Conservation (phyloP, 2,113 vertebrate species). For the Brachyhypopomus gauderio region DNA sequence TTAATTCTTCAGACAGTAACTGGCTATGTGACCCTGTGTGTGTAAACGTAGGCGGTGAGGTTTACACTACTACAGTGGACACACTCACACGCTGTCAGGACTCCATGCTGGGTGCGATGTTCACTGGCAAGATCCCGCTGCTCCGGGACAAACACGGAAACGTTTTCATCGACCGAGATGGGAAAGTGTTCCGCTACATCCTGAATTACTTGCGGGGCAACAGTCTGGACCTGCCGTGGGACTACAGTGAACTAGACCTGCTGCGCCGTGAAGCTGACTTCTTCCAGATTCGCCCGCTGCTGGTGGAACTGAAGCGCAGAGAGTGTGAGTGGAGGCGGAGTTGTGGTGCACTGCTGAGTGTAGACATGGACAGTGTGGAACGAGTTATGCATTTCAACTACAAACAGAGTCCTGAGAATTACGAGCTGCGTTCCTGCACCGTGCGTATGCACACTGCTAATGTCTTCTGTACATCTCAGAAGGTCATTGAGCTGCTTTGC, state of each 20-base stretch:
- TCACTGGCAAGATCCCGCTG: conserved; percentile 68
- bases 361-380: conserved; percentile 69
- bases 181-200: conserved; percentile 79
- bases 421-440: conserved; percentile 74
- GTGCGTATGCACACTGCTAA: conserved; percentile 73
- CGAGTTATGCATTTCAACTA: conserved; percentile 80
- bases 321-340: conserved; percentile 49
- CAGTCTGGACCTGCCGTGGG: conserved; percentile 75
- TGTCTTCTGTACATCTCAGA: conserved; percentile 78
- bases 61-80: conserved; percentile 79
- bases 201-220: conserved; percentile 80
- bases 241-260: conserved; percentile 73
- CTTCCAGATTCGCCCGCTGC: conserved; percentile 80
- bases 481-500: conserved; percentile 69
- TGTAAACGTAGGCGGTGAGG: conserved; percentile 79
- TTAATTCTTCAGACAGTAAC: conserved; percentile 58
- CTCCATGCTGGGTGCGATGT: conserved; percentile 85
- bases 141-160: conserved; percentile 68
- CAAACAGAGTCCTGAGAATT: conserved; percentile 76
- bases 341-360: conserved; percentile 72
- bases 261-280: conserved; percentile 80
- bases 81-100: conserved; percentile 81
- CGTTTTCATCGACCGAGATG: conserved; percentile 81
- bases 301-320: conserved; percentile 72
- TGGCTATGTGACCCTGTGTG: conserved; percentile 74